Percentiles rank a stretch among this genome's conserved stretches.
These are phyloP conservation scores for Tribolium freemani DNA, from an alignment of 2,888 invertebrate species.

Conservation along the genomic window DNA sequence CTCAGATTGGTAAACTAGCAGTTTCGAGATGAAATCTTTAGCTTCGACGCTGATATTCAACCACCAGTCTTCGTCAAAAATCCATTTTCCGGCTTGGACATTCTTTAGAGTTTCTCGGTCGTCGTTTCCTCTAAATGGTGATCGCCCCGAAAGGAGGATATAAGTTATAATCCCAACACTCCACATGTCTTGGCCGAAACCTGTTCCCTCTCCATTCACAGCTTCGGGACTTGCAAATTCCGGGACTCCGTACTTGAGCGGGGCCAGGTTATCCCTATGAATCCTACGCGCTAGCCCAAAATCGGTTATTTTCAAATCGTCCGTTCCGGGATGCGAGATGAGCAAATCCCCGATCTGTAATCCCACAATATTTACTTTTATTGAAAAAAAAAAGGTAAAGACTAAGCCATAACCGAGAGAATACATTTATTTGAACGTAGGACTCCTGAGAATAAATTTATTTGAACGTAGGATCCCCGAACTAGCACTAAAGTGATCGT, in stretches of 20 bases:
- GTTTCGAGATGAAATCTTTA: constrained; percentile 88
- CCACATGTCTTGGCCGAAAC: constrained; percentile 92
- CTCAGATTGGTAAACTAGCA: constrained; percentile 76
- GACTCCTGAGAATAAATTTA: too few relatives aligned
- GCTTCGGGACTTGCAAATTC: constrained; percentile 95
- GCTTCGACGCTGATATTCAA: constrained; percentile 85
- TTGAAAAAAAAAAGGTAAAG: too few relatives aligned
- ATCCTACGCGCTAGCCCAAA: constrained; percentile 90
- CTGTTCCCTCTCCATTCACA: constrained; percentile 86
- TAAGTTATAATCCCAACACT: constrained; percentile 91
- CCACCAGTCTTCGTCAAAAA: constrained; percentile 84
- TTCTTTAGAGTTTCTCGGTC: constrained; percentile 89
- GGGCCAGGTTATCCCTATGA: constrained; percentile 77
- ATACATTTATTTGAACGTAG: too few relatives aligned
- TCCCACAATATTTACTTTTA: not conserved
- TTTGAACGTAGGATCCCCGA: too few relatives aligned
- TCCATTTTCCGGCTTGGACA: constrained; percentile 81
- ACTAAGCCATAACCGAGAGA: too few relatives aligned
- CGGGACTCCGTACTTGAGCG: constrained; percentile 89
- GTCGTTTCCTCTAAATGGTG: constrained; percentile 90
- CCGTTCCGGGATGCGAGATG: constrained; percentile 87
- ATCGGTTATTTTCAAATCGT: constrained; percentile 90
- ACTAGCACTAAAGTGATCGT: too few relatives aligned
- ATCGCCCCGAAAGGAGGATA: constrained; percentile 87
- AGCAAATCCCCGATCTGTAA: constrained; percentile 88